Base-by-base conservation (phyloP, 2,113 vertebrate genomes). In the Entelurus aequoreus region DNA sequence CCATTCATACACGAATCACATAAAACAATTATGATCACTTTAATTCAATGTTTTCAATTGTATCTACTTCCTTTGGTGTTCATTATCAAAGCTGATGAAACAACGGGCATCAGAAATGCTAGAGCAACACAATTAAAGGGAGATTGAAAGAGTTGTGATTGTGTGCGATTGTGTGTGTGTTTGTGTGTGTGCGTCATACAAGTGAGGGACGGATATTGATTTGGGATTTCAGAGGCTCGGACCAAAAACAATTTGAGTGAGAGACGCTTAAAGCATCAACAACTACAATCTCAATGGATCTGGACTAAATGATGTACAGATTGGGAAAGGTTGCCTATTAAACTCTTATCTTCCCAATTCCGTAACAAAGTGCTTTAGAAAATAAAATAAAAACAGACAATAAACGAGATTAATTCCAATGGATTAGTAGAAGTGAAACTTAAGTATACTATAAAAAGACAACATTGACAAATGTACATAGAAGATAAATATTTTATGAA, bases 191-290 rank as follows among this genome's bases (percentile, higher is more conserved):
- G 62, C 63, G 54, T 64, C 54, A 72, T 53, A 76, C 48, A 71
- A 75, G 78, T 67, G 50, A 78, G 50, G 69, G 74, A 73, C 59
- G 66, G 37, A 72, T 80, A 84, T 80, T 74, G 77, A 83, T 83
- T 80, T 64, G 69, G 71, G 69, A 83, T 72, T 75, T 77, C 67
- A 69, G 61, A 73, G 57, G 35, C 66, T 63, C 0, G 40, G 62
- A 58, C 53, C 63, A 69, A 55, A 67, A 73, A 63, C 68, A 59
- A 65, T 73, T 72, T 69, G 36, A 59, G 38, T 16, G 38, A 72
- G 62, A 74, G 76, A 74, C 5, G 64, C 80, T 63, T 44, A 54
- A 60, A 71, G 71, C 71, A 68, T 77, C 63, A 81, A 72, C 67
- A 71, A 54, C 69, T 65, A 63, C 16, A 46, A 74, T 55, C 55